These are phyloP conservation scores for Melierax canorus DNA, from an alignment of 2,113 vertebrate species.

Conservation along the genomic window DNA sequence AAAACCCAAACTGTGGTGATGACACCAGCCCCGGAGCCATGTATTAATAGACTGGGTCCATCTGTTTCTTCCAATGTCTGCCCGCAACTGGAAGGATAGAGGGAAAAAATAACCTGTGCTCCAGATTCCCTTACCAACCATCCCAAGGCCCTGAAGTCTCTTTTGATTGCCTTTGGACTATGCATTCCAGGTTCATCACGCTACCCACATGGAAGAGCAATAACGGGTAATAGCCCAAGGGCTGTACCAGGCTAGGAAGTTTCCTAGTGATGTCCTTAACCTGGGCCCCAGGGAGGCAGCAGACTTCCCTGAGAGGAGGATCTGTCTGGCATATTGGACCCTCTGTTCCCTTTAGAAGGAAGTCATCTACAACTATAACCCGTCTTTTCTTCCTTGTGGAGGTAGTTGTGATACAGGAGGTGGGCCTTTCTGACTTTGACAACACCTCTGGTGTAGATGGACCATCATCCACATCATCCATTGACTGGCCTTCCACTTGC, in stretches of 20 bases:
- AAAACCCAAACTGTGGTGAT: neutral
- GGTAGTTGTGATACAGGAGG: neutral
- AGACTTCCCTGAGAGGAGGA: neutral
- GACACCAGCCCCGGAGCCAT: too few species aligned
- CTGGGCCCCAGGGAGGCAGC: neutral
- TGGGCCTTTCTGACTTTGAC: neutral
- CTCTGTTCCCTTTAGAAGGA: neutral
- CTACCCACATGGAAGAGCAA: neutral
- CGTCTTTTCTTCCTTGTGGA: neutral
- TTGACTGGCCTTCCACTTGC: neutral
- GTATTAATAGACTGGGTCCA: neutral
- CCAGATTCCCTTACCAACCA: too few species aligned
- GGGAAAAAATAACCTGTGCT: too few species aligned
- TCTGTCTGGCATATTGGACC: neutral
- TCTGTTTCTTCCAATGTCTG: neutral
- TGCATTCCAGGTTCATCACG: neutral
- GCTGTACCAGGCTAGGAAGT: neutral
- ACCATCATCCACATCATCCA: neutral
- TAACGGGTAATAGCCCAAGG: neutral
- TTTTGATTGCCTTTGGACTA: neutral
- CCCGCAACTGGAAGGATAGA: too few species aligned
- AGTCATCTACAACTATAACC: neutral
- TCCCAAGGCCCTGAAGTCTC: too few species aligned
- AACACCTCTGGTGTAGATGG: neutral
- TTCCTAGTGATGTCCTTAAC: neutral